phyloP scores from a whole-genome alignment of 2,888 invertebrate genomes.

The Drosophila neonasuta region DNA sequence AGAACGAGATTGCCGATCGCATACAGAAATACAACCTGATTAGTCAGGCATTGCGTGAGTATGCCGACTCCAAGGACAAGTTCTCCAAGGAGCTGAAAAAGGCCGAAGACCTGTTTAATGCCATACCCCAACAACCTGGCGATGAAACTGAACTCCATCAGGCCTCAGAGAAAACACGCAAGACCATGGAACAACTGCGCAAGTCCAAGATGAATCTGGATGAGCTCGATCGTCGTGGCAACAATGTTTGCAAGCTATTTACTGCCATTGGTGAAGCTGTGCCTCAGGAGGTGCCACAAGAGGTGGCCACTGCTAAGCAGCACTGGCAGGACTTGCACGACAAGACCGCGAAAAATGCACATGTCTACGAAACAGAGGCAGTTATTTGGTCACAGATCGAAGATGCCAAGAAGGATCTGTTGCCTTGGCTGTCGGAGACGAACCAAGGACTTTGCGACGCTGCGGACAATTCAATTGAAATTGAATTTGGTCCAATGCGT shows the following conservation, averaged over 20 bases:
- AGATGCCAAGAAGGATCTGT: constrained; percentile 91
- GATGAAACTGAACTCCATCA: constrained; percentile 89
- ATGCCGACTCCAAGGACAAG: constrained; percentile 88
- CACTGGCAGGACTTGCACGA: constrained; percentile 89
- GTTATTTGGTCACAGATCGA: constrained; percentile 97
- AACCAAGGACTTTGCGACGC: constrained; percentile 90
- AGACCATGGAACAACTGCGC: constrained; percentile 88
- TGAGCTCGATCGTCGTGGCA: constrained; percentile 89
- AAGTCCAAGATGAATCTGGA: constrained; percentile 90
- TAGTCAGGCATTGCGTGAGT: constrained; percentile 88
- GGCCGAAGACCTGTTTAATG: constrained; percentile 86
- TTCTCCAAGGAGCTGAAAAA: constrained; percentile 88
- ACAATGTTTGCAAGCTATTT: constrained; percentile 82
- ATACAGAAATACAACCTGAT: constrained; percentile 89
- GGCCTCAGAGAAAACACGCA: constrained; percentile 89
- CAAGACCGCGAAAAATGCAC: constrained; percentile 87
- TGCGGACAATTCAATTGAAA: constrained; percentile 89
- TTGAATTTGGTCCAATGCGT: constrained; percentile 90
- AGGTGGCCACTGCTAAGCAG: constrained; percentile 85
- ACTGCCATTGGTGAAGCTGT: constrained; percentile 83
- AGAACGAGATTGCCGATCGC: constrained; percentile 88
- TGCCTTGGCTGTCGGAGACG: constrained; percentile 92
- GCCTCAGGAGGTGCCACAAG: constrained; percentile 81
- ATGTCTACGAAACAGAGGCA: constrained; percentile 92
- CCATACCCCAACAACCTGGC: constrained; percentile 86